These are phyloP conservation scores for Astur gentilis DNA, from an alignment of 2,113 vertebrate genomes.

Conservation along the genomic window DNA sequence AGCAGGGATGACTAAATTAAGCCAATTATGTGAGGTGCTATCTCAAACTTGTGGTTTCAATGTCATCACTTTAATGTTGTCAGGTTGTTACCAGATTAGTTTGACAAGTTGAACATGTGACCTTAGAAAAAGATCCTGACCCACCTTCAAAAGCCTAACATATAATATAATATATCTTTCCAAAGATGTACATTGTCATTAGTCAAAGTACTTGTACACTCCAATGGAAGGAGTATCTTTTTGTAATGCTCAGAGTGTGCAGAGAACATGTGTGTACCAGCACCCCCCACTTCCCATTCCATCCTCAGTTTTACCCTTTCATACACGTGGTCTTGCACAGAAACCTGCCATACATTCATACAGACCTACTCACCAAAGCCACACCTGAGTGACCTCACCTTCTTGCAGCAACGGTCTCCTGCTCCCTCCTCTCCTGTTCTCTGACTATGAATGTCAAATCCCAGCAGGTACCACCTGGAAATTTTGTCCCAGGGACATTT, in stretches of 20 bases:
- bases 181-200: not conserved
- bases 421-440: not conserved
- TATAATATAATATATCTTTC: not conserved
- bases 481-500: not conserved
- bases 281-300: not conserved
- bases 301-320: not conserved
- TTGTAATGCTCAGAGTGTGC: not conserved
- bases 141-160: not conserved
- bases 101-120: not conserved
- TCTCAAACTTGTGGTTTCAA: not conserved
- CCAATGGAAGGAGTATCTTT: not conserved
- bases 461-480: not conserved
- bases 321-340: not conserved
- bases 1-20: not conserved
- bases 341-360: not conserved
- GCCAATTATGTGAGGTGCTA: not conserved
- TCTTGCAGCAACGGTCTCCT: not conserved
- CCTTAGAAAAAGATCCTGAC: not conserved
- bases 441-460: not conserved
- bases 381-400: not conserved
- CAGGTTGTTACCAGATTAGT: not conserved
- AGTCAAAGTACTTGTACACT: not conserved
- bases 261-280: not conserved
- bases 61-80: not conserved
- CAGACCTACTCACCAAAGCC: not conserved